Conservation (phyloP, 2,888 invertebrate genomes). For the Sesia bembeciformis region DNA sequence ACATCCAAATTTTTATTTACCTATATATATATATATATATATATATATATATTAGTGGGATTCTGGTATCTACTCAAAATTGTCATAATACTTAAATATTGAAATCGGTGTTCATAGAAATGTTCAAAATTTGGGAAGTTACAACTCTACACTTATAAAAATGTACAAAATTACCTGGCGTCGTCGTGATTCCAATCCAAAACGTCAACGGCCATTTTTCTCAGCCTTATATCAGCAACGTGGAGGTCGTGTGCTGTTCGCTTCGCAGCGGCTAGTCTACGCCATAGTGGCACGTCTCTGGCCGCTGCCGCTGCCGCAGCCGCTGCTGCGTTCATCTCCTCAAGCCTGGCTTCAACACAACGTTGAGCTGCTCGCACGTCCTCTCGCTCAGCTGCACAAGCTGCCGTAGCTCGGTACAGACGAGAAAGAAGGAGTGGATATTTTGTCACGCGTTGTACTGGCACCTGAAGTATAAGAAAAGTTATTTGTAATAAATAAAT, state of each 20-base stretch:
- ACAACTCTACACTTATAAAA: no score
- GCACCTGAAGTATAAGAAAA: slow-evolving; percentile 74
- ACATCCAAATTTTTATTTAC: no score
- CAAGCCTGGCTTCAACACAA: slow-evolving; percentile 93
- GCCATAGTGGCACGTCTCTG: slow-evolving; percentile 90
- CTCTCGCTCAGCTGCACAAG: slow-evolving; percentile 87
- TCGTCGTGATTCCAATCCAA: slow-evolving; percentile 96
- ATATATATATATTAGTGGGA: no score
- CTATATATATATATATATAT: no score
- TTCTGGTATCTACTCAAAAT: no score
- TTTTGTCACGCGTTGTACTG: slow-evolving; percentile 97
- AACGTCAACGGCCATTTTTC: slow-evolving; percentile 95
- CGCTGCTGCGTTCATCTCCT: slow-evolving; percentile 95
- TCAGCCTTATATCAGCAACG: slow-evolving; percentile 89
- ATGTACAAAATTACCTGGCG: slow-evolving; percentile 64
- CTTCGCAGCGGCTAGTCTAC: slow-evolving; percentile 86
- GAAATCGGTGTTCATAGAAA: no score
- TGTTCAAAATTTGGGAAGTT: no score
- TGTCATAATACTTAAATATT: no score
- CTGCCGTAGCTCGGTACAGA: slow-evolving; percentile 91
- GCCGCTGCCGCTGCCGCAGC: slow-evolving; percentile 93
- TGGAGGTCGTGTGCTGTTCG: slow-evolving; percentile 88
- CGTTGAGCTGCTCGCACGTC: slow-evolving; percentile 90
- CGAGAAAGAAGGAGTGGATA: slow-evolving; percentile 94
- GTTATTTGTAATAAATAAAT: neutral